Evolutionary conservation across 2,113 vertebrate genomes (phyloP), one percentile per base, ranked within the genome.

Genomic region (Saccopteryx bilineata): DNA sequence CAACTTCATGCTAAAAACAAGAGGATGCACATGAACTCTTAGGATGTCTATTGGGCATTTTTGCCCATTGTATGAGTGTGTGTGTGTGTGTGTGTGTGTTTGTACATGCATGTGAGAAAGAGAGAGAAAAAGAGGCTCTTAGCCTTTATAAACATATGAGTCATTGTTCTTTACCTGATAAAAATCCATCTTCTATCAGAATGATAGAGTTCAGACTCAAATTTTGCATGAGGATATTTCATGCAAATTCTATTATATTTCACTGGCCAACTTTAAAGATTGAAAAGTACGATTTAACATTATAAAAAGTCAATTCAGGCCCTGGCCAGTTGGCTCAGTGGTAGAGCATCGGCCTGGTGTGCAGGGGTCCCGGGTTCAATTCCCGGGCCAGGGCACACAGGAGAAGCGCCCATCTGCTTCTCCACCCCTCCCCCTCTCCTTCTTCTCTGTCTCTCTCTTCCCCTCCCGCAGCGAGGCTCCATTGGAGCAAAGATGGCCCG

Each of bases 221-320:
- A 52, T 58, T 93, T 72, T 96, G 4, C 75, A 82, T 50, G 28
- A 74, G 13, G 17, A 94, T 56, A 76, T 78, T n/a, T 78, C 5
- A 48, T 48, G 39, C 71, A 74, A 74, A 46, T 85, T 93, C 82
- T 94, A 61, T 21, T 82, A 4, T 69, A 52, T 86, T 90, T 90
- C 31, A 78, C 11, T 90, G 46, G 28, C 24, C n/a, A 66, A 10
- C 52, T 74, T 83, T 96, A 92, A 83, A 89, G 50, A n/a, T 91
- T 50, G 18, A 18, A 85, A 90, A 74, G 19, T 28, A 68, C 63
- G 74, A 63, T 33, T n/a, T 75, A 68, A 56, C 39, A 13, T 46
- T 80, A 80, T 48, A 68, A 87, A 63, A 71, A 75, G 26, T 4
- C 21, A 93, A 75, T 23, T 96, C 46, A 76, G n/a, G n/a, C n/a